Conservation (phyloP, 92 coral and sea anemone species). For the Porites divaricata region DNA sequence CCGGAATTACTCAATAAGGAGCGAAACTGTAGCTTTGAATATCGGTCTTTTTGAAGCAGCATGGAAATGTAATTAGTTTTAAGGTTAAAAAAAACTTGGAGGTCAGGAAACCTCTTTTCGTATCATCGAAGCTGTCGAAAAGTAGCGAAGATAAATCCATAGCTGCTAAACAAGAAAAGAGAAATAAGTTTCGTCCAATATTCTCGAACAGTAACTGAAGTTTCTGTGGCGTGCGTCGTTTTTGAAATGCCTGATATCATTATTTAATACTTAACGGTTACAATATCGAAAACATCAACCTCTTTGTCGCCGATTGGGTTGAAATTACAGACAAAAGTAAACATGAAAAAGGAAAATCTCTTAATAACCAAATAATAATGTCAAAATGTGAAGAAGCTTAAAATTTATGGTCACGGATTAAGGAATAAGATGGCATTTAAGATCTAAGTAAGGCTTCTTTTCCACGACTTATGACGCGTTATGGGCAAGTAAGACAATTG, state of each 20-base stretch:
- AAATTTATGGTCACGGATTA: neutral
- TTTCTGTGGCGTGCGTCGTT: neutral
- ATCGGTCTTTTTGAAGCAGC: constrained; percentile 22
- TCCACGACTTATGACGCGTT: neutral
- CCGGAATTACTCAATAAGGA: too few relatives aligned
- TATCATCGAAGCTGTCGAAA: neutral
- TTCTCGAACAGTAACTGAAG: neutral
- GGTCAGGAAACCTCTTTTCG: neutral
- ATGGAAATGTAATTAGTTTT: constrained; percentile 15
- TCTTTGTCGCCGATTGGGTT: constrained; percentile 4
- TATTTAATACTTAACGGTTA: neutral
- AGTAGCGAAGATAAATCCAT: neutral
- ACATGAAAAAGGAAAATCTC: constrained; percentile 6
- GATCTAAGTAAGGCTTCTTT: neutral
- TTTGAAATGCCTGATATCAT: neutral
- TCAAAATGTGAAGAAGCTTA: neutral
- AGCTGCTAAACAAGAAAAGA: neutral
- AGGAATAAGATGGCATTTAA: neutral
- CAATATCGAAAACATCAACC: neutral
- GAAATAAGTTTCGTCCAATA: neutral
- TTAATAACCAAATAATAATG: neutral
- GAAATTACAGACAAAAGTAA: constrained; percentile 14
- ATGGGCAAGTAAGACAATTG: neutral
- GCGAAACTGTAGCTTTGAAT: too few relatives aligned
- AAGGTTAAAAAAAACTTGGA: too few relatives aligned